Evolutionary conservation across 1,140 invertebrate species (phyloP), one percentile per base, ranked within the genome.

Genomic region (Venturia canescens): DNA sequence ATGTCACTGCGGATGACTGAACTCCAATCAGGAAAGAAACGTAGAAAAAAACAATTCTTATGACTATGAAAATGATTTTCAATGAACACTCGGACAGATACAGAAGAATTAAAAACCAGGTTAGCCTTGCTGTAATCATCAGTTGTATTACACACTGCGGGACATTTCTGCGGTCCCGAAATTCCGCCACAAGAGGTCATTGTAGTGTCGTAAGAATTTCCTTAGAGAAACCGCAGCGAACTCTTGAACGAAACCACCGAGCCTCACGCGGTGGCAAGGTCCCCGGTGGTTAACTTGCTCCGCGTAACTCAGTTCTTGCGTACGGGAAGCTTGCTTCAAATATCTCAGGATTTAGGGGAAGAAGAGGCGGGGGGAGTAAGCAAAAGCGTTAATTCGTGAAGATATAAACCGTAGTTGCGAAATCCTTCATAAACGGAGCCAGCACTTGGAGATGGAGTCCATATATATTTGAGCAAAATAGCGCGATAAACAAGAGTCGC

Each of bases 401-500:
- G n/a, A 57, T 18, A 57, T 18, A 57, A 66, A 15, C 13, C 9
- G 27, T 66, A 66, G 60, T 27, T 27, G 60, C 23, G 27, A 27
- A 27, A 66, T 66, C 60, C 23, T 66, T 66, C 60, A 66, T 66
- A 66, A 26, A 13, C 21, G 27, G 60, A 15, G 9, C 5, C 23
- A 23, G 27, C 23, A n/a, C 23, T 53, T 21, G 15, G n/a, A n/a
- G n/a, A 57, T 57, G 48, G 0, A 29, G 26, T 5, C 27, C 13
- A 13, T 44, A 48, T 74, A 66, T 74, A 74, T 21, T 77, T 60
- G 16, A 16, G 26, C 34, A 77, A 63, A 21, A 66, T 80, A 75
- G 53, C 29, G 53, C 74, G 53, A 67, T 48, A 67, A 60, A 80
- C 71, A 80, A 79, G 63, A 80, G 74, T 50, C 63, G 23, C 67